Conservation (phyloP, 2,888 invertebrate genomes). For the Acronicta alni region DNA sequence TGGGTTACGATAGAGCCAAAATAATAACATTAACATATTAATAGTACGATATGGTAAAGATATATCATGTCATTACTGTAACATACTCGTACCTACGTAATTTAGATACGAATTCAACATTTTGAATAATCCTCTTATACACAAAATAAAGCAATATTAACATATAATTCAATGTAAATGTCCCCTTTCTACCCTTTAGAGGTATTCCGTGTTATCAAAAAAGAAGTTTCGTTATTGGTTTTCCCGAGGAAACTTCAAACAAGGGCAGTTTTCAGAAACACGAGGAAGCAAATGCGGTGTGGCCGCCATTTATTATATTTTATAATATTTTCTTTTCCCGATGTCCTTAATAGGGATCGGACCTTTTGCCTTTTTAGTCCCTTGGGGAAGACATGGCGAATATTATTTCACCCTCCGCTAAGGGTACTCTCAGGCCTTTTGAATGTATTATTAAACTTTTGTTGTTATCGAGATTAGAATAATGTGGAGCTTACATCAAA, state of each 20-base stretch:
- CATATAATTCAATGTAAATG: conserved; percentile 39
- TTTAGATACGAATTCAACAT: conserved; percentile 27
- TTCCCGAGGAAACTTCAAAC: conserved; percentile 46
- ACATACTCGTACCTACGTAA: conserved; percentile 24
- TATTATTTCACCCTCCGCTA: conserved; percentile 77
- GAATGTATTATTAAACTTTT: conserved; percentile 82
- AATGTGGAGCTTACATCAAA: conserved; percentile 68
- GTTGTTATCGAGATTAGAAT: conserved; percentile 78
- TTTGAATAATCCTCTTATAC: conserved; percentile 39
- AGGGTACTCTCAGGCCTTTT: conserved; percentile 74
- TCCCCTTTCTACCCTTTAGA: conserved; percentile 20
- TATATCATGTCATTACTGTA: conserved; percentile 22
- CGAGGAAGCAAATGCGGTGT: conserved; percentile 51
- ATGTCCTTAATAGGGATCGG: conserved; percentile 77
- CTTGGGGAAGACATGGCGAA: conserved; percentile 73
- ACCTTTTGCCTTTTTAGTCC: conserved; percentile 81
- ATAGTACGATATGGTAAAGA: conserved; percentile 1
- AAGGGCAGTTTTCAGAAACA: conserved; percentile 49
- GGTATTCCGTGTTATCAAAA: conserved; percentile 27
- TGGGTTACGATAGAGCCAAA: conserved; percentile 14
- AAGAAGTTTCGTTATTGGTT: conserved; percentile 48
- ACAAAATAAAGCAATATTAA: conserved; percentile 20
- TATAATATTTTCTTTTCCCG: conserved; percentile 74
- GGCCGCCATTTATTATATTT: conserved; percentile 68
- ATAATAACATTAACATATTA: background rate